phyloP scores from a whole-genome alignment of 2,888 invertebrate species.

The Cheilosia pagana region DNA sequence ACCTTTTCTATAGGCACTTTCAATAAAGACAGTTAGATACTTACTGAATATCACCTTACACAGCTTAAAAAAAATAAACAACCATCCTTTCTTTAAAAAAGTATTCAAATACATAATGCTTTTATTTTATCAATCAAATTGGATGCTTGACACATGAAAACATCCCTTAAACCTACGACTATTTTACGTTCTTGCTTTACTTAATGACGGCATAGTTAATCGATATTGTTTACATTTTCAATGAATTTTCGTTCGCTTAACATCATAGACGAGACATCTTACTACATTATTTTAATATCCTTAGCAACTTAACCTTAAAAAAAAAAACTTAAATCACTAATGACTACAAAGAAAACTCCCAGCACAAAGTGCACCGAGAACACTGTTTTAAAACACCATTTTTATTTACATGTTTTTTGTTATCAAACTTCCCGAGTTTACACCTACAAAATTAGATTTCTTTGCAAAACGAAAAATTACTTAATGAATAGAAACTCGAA shows the following conservation, averaged over 20 bases:
- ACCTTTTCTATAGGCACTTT: too few species aligned
- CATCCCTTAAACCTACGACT: constrained; percentile 66
- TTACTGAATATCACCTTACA: too few species aligned
- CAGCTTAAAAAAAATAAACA: background rate
- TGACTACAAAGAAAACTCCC: constrained; percentile 61
- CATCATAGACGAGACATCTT: background rate
- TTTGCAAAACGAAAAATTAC: constrained; percentile 29
- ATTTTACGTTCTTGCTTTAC: constrained; percentile 21
- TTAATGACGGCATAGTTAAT: constrained; percentile 33
- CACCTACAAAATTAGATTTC: constrained; percentile 21
- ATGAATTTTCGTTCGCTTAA: constrained; percentile 12
- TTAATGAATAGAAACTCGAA: constrained; percentile 57
- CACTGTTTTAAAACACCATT: constrained; percentile 35
- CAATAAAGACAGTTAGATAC: too few species aligned
- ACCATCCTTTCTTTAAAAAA: constrained; percentile 10
- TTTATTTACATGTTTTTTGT: constrained; percentile 36
- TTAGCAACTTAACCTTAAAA: constrained; percentile 29
- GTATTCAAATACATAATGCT: constrained; percentile 29
- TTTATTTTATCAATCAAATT: constrained; percentile 44
- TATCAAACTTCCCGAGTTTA: constrained; percentile 21
- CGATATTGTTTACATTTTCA: constrained; percentile 37
- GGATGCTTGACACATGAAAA: constrained; percentile 48
- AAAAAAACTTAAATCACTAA: constrained; percentile 68
- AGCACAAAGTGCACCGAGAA: constrained; percentile 35
- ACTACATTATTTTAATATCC: background rate